These are phyloP conservation scores for Polyommatus icarus DNA, from an alignment of 2,888 invertebrate species.

Conservation along the genomic window DNA sequence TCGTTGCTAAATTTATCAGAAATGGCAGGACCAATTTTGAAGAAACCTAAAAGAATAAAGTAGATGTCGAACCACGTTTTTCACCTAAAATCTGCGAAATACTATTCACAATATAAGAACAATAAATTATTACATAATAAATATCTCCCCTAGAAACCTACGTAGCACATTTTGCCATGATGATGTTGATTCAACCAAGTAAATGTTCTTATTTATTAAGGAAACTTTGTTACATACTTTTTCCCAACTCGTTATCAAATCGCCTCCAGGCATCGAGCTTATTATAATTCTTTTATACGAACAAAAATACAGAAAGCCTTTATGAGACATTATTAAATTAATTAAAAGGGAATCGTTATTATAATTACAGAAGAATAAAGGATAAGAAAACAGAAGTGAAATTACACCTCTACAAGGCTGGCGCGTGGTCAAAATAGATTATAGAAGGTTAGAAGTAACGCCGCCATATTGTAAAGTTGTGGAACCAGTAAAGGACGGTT, in stretches of 20 bases:
- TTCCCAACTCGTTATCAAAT: constrained; percentile 24
- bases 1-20: too few relatives aligned
- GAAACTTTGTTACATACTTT: constrained; percentile 19
- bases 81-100: too few relatives aligned
- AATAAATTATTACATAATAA: too few relatives aligned
- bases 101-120: too few relatives aligned
- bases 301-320: constrained; percentile 1
- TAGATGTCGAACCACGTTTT: too few relatives aligned
- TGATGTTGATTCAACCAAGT: background rate
- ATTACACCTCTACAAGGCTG: too few relatives aligned
- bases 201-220: constrained; percentile 8
- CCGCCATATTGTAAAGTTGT: too few relatives aligned
- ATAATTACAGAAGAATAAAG: background rate
- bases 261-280: constrained; percentile 16
- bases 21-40: too few relatives aligned
- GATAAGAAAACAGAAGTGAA: background rate
- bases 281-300: constrained; percentile 25
- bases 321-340: constrained; percentile 10
- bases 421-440: too few relatives aligned
- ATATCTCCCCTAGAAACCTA: background rate
- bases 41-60: too few relatives aligned
- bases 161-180: background rate
- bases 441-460: too few relatives aligned
- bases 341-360: background rate
- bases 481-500: too few relatives aligned